These are phyloP conservation scores for Cisticola juncidis DNA, from an alignment of 2,113 vertebrate species.

Conservation along the genomic window DNA sequence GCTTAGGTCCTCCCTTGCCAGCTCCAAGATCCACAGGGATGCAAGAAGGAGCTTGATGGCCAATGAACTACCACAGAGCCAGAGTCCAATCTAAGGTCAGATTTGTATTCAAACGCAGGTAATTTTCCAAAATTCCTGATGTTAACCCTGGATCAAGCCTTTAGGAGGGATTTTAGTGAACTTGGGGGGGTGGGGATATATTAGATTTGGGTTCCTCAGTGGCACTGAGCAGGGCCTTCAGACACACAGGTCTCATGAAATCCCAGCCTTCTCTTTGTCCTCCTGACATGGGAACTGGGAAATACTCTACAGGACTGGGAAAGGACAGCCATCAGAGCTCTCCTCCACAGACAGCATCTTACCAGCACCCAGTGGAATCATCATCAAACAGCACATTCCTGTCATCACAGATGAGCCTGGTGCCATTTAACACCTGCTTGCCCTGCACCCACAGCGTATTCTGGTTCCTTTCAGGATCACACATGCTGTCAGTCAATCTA, in stretches of 20 bases:
- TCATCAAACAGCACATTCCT: background rate
- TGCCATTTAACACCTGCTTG: background rate
- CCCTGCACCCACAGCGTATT: background rate
- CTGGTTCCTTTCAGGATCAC: background rate
- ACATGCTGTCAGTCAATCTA: background rate
- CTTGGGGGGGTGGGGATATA: background rate
- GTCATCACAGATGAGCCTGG: fast-evolving
- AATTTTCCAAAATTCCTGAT: background rate
- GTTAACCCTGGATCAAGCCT: background rate
- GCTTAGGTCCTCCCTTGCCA: background rate
- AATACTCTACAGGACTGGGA: background rate
- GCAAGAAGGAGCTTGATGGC: background rate
- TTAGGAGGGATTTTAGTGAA: background rate
- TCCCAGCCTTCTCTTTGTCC: background rate
- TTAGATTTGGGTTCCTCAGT: background rate
- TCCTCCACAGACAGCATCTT: background rate
- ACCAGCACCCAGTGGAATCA: background rate
- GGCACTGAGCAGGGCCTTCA: background rate
- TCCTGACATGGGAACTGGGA: background rate
- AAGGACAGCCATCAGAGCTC: background rate
- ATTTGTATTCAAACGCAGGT: background rate
- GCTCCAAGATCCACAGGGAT: background rate
- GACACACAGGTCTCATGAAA: fast-evolving
- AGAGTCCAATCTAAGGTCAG: background rate
- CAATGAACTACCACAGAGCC: fast-evolving